Conservation (phyloP, 2,797 vertebrate genomes). For the Spinus pinus region DNA sequence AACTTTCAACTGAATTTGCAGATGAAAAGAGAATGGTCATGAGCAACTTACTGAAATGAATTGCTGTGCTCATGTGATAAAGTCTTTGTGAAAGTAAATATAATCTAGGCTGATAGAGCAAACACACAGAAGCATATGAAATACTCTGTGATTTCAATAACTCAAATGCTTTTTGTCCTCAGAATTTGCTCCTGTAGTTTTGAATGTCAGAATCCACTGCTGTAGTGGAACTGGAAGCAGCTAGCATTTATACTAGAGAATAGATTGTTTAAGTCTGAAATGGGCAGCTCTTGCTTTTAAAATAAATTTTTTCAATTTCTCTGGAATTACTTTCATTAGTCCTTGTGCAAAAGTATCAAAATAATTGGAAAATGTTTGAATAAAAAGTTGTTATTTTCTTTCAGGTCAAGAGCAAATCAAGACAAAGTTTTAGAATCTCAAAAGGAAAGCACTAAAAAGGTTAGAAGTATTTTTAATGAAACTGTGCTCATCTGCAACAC, state of each 20-base stretch:
- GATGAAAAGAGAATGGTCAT: background rate
- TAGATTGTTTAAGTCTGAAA: background rate
- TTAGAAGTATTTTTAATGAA: background rate
- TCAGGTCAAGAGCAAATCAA: background rate
- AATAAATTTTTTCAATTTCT: background rate
- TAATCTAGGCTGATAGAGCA: background rate
- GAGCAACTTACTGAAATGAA: background rate
- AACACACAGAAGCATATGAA: background rate
- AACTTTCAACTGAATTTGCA: background rate
- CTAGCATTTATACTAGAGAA: fast-evolving
- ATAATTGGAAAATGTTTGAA: background rate
- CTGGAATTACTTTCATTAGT: background rate
- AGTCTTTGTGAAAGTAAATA: background rate
- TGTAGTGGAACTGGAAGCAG: background rate
- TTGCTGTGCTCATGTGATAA: background rate
- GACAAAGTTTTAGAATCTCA: background rate
- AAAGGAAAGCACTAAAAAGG: background rate
- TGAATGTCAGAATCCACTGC: background rate
- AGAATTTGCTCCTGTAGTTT: background rate
- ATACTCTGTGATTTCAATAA: background rate
- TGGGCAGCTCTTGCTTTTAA: background rate
- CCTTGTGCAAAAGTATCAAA: background rate
- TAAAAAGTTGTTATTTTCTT: background rate
- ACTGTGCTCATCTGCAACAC: background rate
- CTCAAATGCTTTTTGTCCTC: background rate